Base-by-base conservation (phyloP, 1,140 invertebrate genomes). In the Diachasma alloeum region DNA sequence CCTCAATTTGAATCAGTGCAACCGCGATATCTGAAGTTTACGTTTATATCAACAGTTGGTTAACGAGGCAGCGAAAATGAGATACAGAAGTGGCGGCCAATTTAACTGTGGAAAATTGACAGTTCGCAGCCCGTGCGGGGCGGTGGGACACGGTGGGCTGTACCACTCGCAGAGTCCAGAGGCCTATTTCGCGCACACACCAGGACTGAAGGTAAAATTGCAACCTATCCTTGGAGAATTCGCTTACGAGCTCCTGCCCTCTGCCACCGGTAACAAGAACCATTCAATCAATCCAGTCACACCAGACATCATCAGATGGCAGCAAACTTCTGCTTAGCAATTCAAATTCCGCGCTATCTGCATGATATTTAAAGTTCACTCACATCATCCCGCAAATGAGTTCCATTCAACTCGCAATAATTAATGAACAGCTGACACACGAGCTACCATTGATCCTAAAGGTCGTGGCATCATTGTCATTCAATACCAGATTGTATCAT, bases 161-260 rank as follows among this genome's bases (percentile, higher is more conserved):
- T 99, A 99, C 89, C 98, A 99, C 91, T 99, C 98, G 0, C 98
- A 99, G 91, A 97, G 95, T 87, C 97, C 97, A 0, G 99, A 99
- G 91, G 97, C 96, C 1, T 99, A 97, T 90, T 99, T 99, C 90
- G 94, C 97, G 0, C 99, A 99, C 84, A 95, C 95, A 0, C 96
- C 98, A 0, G 99, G 99, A n/a, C 88, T 99, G 0, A 98, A 97
- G 92, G 96, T 97, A 85, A 81, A 42, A 42, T 42, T 11, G 9
- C 1, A 10, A 42, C 9, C 39, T 11, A 13, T 11, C 39, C 4
- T 9, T 11, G 24, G 59, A 31, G 26, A 31, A 31, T 6, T 31
- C 6, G 2, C 31, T 31, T 13, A 42, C 39, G 39, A 42, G 39
- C 13, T 42, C 13, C 9, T 42, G 39, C 39, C 39, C 39, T 42